phyloP scores from a whole-genome alignment of 2,113 vertebrate species.

The Eublepharis macularius region DNA sequence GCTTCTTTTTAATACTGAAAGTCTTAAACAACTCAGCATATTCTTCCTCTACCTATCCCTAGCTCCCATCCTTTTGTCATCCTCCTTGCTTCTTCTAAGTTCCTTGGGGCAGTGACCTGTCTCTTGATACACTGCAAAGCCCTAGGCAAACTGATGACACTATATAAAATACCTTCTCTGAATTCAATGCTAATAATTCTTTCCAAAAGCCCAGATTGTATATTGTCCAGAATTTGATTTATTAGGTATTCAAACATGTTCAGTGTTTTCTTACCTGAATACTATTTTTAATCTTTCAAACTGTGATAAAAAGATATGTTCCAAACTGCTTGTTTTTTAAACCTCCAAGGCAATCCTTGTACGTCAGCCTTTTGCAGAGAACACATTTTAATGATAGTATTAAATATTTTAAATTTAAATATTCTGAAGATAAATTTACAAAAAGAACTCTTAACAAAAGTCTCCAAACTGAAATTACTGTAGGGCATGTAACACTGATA shows the following conservation, averaged over 20 bases:
- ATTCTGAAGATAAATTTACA: background rate
- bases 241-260: background rate
- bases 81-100: background rate
- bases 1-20: too few relatives aligned
- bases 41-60: too few relatives aligned
- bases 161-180: background rate
- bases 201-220: background rate
- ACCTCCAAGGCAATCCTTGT: background rate
- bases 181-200: background rate
- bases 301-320: background rate
- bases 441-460: background rate
- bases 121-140: too few relatives aligned
- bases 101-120: too few relatives aligned
- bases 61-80: background rate
- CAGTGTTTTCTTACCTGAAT: background rate
- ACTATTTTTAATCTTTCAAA: background rate
- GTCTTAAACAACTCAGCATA: too few relatives aligned
- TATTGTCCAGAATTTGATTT: slow-evolving; percentile 2
- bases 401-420: background rate
- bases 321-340: background rate
- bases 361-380: background rate
- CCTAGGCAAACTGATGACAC: too few relatives aligned
- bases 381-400: background rate
- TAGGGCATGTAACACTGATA: background rate
- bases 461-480: slow-evolving; percentile 5